phyloP scores from a whole-genome alignment of 1,140 invertebrate genomes.

The Trichonephila inaurata region DNA sequence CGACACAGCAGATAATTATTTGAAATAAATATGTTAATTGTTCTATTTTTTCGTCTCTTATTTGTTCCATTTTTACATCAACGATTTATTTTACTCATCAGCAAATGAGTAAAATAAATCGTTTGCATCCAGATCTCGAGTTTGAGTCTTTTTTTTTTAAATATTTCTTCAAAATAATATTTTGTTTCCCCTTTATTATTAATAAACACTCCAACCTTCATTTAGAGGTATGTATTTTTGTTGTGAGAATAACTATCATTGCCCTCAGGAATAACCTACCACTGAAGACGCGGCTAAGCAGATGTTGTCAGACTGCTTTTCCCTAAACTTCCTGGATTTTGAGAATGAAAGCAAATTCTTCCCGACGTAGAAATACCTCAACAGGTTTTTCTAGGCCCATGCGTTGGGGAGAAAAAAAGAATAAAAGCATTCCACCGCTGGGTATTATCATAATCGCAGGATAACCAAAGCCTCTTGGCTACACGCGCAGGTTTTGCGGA shows the following conservation, averaged over 20 bases:
- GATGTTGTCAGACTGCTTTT: slow-evolving; percentile 60
- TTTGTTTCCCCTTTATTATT: not conserved
- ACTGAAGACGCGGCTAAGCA: not conserved
- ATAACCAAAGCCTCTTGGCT: not conserved
- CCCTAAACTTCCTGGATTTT: slow-evolving; percentile 64
- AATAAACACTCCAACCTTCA: not conserved
- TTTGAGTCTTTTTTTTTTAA: no score
- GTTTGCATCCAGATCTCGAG: no score
- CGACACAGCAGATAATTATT: no score
- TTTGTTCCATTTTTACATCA: not conserved
- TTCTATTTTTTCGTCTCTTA: not conserved
- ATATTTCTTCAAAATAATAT: no score
- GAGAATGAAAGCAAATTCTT: slow-evolving; percentile 65
- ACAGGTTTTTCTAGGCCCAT: slow-evolving; percentile 63
- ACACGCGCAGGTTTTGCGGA: slow-evolving; percentile 9
- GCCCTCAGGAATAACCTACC: not conserved
- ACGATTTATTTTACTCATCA: not conserved
- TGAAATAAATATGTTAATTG: no score
- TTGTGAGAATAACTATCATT: not conserved
- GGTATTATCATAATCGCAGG: slow-evolving; percentile 28
- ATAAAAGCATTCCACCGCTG: slow-evolving; percentile 11
- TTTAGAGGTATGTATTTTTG: not conserved
- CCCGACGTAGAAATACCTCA: slow-evolving; percentile 60
- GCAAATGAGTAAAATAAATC: no score
- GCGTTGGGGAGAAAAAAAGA: not conserved